Percentiles rank a stretch among this genome's conserved stretches.
Conservation (phyloP, 2,888 invertebrate species). For the Ecdyonurus torrentis region DNA sequence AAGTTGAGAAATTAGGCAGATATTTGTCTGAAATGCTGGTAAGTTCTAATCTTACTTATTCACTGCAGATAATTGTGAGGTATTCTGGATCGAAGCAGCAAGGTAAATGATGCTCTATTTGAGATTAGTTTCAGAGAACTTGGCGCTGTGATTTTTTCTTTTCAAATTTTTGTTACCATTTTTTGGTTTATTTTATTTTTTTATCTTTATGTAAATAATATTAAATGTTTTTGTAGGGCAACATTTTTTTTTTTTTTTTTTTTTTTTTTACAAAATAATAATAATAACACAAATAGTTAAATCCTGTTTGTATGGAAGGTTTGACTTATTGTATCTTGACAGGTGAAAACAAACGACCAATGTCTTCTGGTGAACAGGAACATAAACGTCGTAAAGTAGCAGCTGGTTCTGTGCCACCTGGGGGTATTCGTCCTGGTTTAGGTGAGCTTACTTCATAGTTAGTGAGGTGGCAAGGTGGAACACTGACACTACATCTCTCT, state of each 20-base stretch:
- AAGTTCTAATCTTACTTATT: background rate
- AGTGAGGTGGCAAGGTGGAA: background rate
- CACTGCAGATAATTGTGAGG: background rate
- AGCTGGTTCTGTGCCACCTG: background rate
- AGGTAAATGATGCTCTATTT: background rate
- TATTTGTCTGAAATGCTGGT: too few relatives aligned
- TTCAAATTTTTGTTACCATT: background rate
- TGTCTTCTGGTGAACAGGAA: background rate
- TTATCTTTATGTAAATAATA: background rate
- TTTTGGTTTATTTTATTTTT: background rate
- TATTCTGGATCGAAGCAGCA: background rate
- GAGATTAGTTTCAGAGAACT: background rate
- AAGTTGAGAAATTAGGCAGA: too few relatives aligned
- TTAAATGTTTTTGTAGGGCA: background rate
- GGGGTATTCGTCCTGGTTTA: background rate
- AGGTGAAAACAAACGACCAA: background rate
- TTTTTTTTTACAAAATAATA: too few relatives aligned
- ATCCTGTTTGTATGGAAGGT: background rate
- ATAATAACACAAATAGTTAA: background rate
- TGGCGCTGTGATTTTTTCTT: background rate
- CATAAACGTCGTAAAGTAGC: background rate
- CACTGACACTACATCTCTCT: too few relatives aligned
- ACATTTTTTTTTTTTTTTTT: too few relatives aligned
- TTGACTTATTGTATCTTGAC: too few relatives aligned
- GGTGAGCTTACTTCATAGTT: background rate